Evolutionary conservation across 2,113 vertebrate genomes (phyloP), one percentile per base, ranked within the genome.

Genomic region (Acinonyx jubatus): DNA sequence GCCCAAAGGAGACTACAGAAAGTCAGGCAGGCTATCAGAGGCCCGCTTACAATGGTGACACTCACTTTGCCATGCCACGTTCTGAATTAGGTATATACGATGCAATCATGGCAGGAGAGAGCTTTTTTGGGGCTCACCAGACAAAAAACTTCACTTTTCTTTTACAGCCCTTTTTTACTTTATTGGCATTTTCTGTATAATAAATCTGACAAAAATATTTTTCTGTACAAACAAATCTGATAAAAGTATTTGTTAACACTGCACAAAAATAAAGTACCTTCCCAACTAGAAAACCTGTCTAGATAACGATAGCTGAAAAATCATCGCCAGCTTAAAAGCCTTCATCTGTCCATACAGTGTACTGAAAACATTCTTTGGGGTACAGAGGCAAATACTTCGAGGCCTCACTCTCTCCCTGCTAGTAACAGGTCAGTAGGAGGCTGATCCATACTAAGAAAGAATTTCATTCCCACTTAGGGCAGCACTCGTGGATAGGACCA

Each of bases 241-340:
- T 83, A 71, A 97, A 85, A 81, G 45, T 66, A 94, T 76, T 73
- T 94, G 84, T 66, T 94, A 92, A 81, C 76, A 84, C 0, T 69
- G 55, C 25, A 88, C 76, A 19, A 90, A 87, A 84, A 52, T 79
- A 89, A 89, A 80, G 33, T 89, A 83, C 14, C 27, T 94, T 92
- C 36, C 36, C 31, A 89, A 57, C 38, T 38, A 90, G 57, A 95
- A 52, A 41, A 79, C 8, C 48, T 80, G 18, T 61, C 25, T 66
- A 48, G 16, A 31, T 33, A 45, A 91, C 18, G 73, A 63, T 13
- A 41, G 33, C 0, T 55, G 50, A 83, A 69, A 1, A 48, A 81
- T 71, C 89, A 52, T 4, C 48, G 27, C 78, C 82, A 55, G 52
- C 11, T 50, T 19, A n/a, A 52, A 18, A 21, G 5, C 57, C 55